Percentiles rank a stretch among this genome's conserved stretches.
Conservation (phyloP, 2,888 invertebrate genomes). For the Pantelozetes paolii region DNA sequence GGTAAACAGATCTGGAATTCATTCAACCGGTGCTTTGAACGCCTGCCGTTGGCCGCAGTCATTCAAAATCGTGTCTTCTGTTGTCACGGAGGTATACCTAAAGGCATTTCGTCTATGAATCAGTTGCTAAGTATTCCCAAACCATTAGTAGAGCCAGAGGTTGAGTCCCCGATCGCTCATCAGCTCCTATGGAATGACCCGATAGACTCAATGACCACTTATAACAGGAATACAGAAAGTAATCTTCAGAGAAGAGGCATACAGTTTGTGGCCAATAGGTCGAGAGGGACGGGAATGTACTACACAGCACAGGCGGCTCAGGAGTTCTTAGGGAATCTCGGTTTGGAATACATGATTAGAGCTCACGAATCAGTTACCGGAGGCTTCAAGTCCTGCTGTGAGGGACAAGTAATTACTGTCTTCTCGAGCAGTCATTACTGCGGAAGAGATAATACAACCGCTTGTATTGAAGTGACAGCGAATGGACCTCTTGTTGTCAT, state of each 20-base stretch:
- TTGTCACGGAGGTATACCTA: conserved; percentile 37
- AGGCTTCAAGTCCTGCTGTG: background rate
- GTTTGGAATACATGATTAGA: background rate
- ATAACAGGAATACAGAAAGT: background rate
- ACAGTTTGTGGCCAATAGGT: background rate
- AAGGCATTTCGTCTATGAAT: background rate
- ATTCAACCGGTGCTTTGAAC: conserved; percentile 31
- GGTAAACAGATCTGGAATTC: conserved; percentile 12
- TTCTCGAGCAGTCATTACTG: background rate
- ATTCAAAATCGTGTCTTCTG: conserved; percentile 32
- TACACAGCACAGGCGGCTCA: background rate
- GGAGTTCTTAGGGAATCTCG: background rate
- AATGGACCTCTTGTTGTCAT: background rate
- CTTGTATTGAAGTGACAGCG: background rate
- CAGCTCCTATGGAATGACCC: conserved; percentile 28
- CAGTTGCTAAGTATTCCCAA: background rate
- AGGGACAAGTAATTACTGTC: background rate
- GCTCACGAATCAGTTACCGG: background rate
- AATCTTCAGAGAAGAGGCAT: background rate
- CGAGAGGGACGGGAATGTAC: background rate
- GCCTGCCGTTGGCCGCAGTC: conserved; percentile 31
- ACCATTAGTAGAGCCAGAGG: background rate
- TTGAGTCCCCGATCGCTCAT: background rate
- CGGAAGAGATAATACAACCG: background rate
- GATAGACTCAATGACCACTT: conserved; percentile 18